Evolutionary conservation across 2,113 vertebrate genomes (phyloP).

Genomic region (Tor tambroides): DNA sequence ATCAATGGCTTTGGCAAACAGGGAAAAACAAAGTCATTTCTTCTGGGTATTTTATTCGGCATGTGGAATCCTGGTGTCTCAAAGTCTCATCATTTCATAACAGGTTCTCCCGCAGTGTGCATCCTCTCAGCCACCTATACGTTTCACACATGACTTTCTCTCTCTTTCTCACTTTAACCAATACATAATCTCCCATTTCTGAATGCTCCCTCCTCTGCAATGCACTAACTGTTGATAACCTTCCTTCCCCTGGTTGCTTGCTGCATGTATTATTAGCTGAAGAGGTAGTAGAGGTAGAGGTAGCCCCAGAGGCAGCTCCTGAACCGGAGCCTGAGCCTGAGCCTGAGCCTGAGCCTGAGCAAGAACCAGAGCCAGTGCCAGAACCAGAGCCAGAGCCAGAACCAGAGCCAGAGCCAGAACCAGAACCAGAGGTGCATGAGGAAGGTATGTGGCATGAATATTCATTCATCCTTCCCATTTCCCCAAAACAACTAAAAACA

Average conservation of each 20-base stretch:
- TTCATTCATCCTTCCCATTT: constrained; percentile 64
- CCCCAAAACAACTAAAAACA: constrained; percentile 23
- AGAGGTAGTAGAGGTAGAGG: constrained; percentile 81
- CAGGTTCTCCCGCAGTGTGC: neutral
- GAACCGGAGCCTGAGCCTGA: constrained; percentile 48
- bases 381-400: constrained; percentile 61
- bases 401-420: constrained; percentile 63
- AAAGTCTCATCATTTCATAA: constrained; percentile 24
- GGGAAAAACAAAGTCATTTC: constrained; percentile 42
- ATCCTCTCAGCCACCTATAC: neutral
- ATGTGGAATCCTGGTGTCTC: constrained; percentile 47
- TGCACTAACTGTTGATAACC: constrained; percentile 66
- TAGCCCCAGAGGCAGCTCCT: constrained; percentile 75
- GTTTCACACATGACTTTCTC: neutral
- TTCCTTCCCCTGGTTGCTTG: constrained; percentile 67
- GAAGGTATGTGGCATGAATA: constrained; percentile 83
- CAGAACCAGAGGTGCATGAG: constrained; percentile 60
- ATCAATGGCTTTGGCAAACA: constrained; percentile 55
- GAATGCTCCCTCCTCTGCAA: constrained; percentile 71
- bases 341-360: constrained; percentile 63
- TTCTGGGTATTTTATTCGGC: constrained; percentile 36
- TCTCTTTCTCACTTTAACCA: constrained; percentile 23
- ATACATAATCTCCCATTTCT: constrained; percentile 67
- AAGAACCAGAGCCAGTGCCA: constrained; percentile 68
- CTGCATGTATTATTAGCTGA: constrained; percentile 78